Evolutionary conservation across 2,797 vertebrate species (phyloP).

Genomic region (Darevskia mixta): DNA sequence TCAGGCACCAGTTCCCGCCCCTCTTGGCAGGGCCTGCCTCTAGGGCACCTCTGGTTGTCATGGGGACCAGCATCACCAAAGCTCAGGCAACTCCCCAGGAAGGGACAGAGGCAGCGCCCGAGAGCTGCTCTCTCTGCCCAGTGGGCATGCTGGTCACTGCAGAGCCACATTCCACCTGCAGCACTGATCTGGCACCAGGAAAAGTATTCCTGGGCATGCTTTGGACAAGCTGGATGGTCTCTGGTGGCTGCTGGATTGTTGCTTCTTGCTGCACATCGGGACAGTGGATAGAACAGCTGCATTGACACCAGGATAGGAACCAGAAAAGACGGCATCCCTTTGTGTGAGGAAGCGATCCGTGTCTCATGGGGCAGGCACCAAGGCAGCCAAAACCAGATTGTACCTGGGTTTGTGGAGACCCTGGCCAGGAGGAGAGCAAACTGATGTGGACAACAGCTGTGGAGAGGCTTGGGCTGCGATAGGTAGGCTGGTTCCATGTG

Average conservation of each 20-base stretch:
- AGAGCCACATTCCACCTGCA: neutral
- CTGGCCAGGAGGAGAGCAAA: neutral
- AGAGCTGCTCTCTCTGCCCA: neutral
- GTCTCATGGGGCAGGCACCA: no score
- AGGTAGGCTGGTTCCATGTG: neutral
- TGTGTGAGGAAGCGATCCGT: neutral
- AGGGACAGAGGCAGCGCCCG: neutral
- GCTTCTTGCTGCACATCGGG: neutral
- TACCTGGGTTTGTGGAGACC: neutral
- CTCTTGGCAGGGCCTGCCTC: neutral
- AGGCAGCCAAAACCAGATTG: neutral
- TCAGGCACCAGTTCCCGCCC: fast-evolving
- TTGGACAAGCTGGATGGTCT: neutral
- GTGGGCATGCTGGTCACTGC: neutral
- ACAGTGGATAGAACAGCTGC: neutral
- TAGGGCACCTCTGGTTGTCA: neutral
- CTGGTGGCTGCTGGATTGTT: neutral
- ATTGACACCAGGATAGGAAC: neutral
- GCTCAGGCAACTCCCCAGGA: fast-evolving
- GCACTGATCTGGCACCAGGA: neutral
- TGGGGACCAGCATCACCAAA: neutral
- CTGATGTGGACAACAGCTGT: neutral
- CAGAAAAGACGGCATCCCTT: neutral
- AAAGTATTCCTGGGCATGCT: no score
- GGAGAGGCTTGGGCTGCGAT: neutral